Evolutionary conservation across 1,140 invertebrate genomes (phyloP), one percentile per base, ranked within the genome.

Genomic region (Neodiprion virginianus): DNA sequence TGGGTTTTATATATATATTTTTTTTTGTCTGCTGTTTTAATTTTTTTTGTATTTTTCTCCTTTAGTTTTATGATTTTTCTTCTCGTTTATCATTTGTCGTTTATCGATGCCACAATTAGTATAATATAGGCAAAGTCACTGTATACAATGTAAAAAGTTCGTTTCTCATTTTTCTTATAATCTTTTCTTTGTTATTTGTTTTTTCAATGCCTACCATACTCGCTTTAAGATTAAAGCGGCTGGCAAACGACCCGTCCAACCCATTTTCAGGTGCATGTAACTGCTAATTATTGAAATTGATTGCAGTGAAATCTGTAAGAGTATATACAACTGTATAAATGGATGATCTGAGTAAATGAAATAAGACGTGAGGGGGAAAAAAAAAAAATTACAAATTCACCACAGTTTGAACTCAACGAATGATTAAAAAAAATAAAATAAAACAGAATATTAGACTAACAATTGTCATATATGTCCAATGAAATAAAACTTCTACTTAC

Each of bases 111-210:
- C 83, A 84, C 84, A 79, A 83, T 82, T 79, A 84, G 75, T 82
- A 40, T 40, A 40, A 40, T 80, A 80, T 87, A 86, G 86, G 86
- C 85, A 79, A 86, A 86, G 82, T 87, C 85, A 88, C 87, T 88
- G 85, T 88, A 88, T 86, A 88, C 28, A 40, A 87, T 85, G 85
- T 87, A 87, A 87, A 88, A 87, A 88, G 83, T 71, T 48, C 21
- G 11, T 77, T 72, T 74, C 69, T 73, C 69, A 49, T 76, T 76
- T 71, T 73, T 77, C 79, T 75, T 75, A 14, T 73, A 23, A 76
- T 77, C 68, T 75, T 72, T 70, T 40, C 67, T 77, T 81, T 77
- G 67, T 78, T 76, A 66, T 67, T 74, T 76, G 50, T 71, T 74
- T 76, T 68, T 61, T 61, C 53, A 71, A 70, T 76, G 75, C 70